Base-by-base conservation (phyloP, 2,888 invertebrate genomes). In the Mamestra brassicae region DNA sequence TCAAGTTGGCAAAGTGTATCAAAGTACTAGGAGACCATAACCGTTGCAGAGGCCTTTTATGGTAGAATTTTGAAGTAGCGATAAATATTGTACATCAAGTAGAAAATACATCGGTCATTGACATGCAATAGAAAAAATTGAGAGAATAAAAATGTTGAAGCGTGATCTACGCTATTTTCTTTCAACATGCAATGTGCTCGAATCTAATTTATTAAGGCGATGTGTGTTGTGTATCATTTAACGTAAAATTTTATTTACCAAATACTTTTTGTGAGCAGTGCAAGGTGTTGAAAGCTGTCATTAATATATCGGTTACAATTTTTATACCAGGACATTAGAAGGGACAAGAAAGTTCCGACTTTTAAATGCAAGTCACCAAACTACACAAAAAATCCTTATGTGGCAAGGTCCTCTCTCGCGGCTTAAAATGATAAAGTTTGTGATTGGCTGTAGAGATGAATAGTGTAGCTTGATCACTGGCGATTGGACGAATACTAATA, bases 131-230 rank as follows among this genome's bases (percentile, higher is more conserved):
- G 57, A 68, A 60, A 70, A 76, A 87, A 87, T 89, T 90, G 90
- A 90, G 89, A 88, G 58, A 87, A 80, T 85, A 77, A 90, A 90
- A 89, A 89, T 88, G 64, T 90, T 89, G 42, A 84, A 81, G 76
- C 81, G 69, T 81, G 68, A 79, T 60, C 65, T 78, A 74, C 55
- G 38, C 57, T 64, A 42, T 60, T 68, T 75, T 65, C 52, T 60
- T 71, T 63, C n/a, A 77, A 78, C 89, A 88, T 89, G 88, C 89
- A 83, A 63, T 70, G 84, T 84, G 84, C 78, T 80, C 71, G 50
- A 79, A 75, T 64, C 74, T 83, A 85, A 34, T 69, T 68, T 38
- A 69, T 60, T 64, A 71, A 68, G 79, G 85, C 84, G 85, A 85
- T 85, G 91, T 91, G 92, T 92, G 87, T 87, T 88, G 88, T 89